A percentile compares a stretch with the other conserved stretches of the same genome.
These are phyloP conservation scores for Syrmaticus mikado DNA, from an alignment of 2,113 vertebrate genomes.

Conservation along the genomic window DNA sequence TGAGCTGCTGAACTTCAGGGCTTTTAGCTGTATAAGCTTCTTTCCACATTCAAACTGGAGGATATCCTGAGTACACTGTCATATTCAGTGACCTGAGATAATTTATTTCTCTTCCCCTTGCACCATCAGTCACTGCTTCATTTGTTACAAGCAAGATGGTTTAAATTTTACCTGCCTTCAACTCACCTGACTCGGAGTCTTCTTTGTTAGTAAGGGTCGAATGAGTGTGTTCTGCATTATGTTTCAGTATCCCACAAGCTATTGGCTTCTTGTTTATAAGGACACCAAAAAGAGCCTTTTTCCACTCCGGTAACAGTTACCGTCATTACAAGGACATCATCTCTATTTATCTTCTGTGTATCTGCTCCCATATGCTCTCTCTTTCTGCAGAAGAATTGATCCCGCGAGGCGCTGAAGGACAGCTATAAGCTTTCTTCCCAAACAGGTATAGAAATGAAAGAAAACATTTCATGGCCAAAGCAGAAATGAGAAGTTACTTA, in stretches of 20 bases:
- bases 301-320: not conserved
- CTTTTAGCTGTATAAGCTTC: not conserved
- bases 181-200: not conserved
- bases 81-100: not conserved
- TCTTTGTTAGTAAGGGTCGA: not conserved
- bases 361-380: not conserved
- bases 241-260: not conserved
- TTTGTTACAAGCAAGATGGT: not conserved
- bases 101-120: not conserved
- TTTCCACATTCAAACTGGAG: not conserved
- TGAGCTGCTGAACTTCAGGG: not conserved
- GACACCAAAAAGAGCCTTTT: not conserved
- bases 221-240: not conserved
- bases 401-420: fast-evolving
- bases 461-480: not conserved
- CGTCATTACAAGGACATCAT: not conserved
- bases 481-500: not conserved
- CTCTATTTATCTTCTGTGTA: not conserved
- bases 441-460: not conserved
- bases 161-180: not conserved
- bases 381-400: not conserved
- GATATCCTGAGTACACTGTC: not conserved
- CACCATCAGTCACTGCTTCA: not conserved
- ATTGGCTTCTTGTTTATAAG: not conserved
- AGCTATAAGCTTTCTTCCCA: not conserved